phyloP scores from a whole-genome alignment of 2,797 vertebrate genomes.

The Sebastes variabilis region DNA sequence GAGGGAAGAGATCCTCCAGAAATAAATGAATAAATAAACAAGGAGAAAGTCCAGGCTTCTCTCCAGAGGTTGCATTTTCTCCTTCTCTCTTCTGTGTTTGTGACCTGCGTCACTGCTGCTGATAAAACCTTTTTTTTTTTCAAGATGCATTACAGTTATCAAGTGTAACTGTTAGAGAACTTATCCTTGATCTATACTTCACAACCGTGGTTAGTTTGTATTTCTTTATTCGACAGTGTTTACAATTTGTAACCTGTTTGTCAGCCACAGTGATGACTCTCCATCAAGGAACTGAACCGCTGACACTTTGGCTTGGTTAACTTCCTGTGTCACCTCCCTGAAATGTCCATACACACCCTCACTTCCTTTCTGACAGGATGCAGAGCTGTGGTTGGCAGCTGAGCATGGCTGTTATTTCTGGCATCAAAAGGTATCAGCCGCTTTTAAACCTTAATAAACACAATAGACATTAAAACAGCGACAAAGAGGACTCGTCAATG shows the following conservation, averaged over 20 bases:
- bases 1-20: slow-evolving; percentile 66
- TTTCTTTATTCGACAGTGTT: neutral
- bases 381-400: slow-evolving; percentile 51
- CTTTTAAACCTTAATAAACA: slow-evolving; percentile 29
- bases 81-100: neutral
- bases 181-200: neutral
- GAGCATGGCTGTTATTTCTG: slow-evolving; percentile 52
- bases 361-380: slow-evolving; percentile 76
- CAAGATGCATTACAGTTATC: neutral
- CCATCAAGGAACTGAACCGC: slow-evolving; percentile 43
- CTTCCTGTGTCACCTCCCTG: slow-evolving; percentile 67
- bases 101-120: slow-evolving; percentile 22
- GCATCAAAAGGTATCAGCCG: slow-evolving; percentile 39
- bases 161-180: neutral
- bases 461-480: neutral
- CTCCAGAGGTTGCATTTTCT: slow-evolving; percentile 21
- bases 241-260: neutral
- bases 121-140: slow-evolving; percentile 1
- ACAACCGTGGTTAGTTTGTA: neutral
- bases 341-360: slow-evolving; percentile 60
- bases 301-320: slow-evolving; percentile 59
- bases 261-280: slow-evolving; percentile 13
- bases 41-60: slow-evolving; percentile 51
- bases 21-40: slow-evolving; percentile 77
- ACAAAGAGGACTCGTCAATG: neutral